phyloP scores from a whole-genome alignment of 2,888 invertebrate species.

The Drosophila merina region DNA sequence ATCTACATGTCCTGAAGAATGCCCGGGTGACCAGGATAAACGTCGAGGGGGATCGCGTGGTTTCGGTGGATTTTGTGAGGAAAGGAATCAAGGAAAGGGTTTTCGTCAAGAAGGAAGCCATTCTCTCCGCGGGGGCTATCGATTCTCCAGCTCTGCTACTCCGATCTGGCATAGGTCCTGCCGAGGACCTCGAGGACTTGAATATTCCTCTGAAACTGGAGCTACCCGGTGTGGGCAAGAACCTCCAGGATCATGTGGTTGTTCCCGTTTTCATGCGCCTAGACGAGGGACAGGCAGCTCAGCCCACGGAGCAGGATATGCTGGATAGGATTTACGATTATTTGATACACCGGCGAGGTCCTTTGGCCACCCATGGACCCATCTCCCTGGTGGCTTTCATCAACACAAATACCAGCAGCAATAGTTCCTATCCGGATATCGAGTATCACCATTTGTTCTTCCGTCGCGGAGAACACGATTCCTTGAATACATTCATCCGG shows the following conservation, averaged over 20 bases:
- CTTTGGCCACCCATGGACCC: conserved; percentile 82
- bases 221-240: conserved; percentile 86
- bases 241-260: conserved; percentile 92
- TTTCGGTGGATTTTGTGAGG: conserved; percentile 84
- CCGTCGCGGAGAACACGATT: conserved; percentile 49
- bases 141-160: conserved; percentile 81
- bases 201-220: conserved; percentile 63
- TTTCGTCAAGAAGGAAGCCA: conserved; percentile 66
- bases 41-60: conserved; percentile 84
- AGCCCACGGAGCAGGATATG: conserved; percentile 66
- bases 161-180: conserved; percentile 82
- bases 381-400: conserved; percentile 85
- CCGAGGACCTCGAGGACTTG: conserved; percentile 60
- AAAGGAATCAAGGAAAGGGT: conserved; percentile 79
- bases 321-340: conserved; percentile 83
- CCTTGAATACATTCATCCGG: conserved; percentile 29
- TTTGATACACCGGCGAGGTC: conserved; percentile 84
- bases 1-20: conserved; percentile 86
- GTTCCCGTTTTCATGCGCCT: conserved; percentile 83
- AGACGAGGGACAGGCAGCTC: conserved; percentile 70
- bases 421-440: conserved; percentile 86
- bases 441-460: conserved; percentile 84
- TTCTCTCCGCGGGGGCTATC: conserved; percentile 81
- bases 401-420: conserved; percentile 84
- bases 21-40: conserved; percentile 86